Conservation (phyloP, 1,140 invertebrate genomes). For the Cydia strobilella region DNA sequence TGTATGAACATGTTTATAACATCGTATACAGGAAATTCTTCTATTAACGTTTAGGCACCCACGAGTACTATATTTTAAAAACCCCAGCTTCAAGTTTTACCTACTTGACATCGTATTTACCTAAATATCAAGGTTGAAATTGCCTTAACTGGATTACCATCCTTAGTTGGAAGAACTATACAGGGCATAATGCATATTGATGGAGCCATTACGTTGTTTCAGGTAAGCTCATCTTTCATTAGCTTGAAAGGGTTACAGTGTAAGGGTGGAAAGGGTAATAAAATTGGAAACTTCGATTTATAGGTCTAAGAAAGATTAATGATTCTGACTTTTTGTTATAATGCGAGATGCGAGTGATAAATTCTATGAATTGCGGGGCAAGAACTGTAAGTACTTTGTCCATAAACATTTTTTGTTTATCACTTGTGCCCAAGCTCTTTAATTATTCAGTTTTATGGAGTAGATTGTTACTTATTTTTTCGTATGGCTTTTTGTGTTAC, state of each 20-base stretch:
- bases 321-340: background rate
- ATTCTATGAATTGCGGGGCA: background rate
- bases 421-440: too few relatives aligned
- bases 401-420: background rate
- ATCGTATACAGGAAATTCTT: too few relatives aligned
- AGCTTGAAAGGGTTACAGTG: slow-evolving; percentile 50
- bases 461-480: background rate
- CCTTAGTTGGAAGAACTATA: slow-evolving; percentile 39
- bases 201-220: slow-evolving; percentile 62
- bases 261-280: slow-evolving; percentile 48
- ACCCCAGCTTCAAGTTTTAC: background rate
- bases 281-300: slow-evolving; percentile 62
- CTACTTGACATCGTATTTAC: background rate
- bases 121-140: background rate
- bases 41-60: too few relatives aligned
- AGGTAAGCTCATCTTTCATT: slow-evolving; percentile 58
- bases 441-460: background rate
- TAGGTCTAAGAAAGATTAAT: slow-evolving; percentile 62
- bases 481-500: too few relatives aligned
- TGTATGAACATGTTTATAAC: too few relatives aligned
- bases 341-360: background rate
- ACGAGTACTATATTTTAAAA: background rate
- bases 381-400: background rate
- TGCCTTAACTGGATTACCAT: background rate
- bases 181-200: slow-evolving; percentile 62